Base-by-base conservation (phyloP, 2,113 vertebrate species). In the Monarcha castaneiventris region DNA sequence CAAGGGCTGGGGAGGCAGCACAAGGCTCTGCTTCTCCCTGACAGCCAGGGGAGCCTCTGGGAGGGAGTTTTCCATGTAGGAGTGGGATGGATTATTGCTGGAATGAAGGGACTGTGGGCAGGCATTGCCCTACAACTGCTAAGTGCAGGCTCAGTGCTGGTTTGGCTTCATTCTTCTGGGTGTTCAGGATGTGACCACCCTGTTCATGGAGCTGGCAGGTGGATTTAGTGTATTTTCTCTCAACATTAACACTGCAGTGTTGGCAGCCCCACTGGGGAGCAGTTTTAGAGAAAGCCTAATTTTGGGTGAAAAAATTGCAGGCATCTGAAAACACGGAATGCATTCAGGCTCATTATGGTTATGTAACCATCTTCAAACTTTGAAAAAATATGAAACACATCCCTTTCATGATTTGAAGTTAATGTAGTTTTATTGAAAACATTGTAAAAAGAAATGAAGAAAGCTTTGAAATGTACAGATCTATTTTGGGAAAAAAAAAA, bases 221-320 rank as follows among this genome's bases (percentile, higher is more conserved):
- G 52, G 35, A 59, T 67, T 90, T 72, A 55, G 69, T 41, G 52
- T 29, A 5, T 86, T 90, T 92, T 46, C 72, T 80, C 71, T 84
- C 52, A n/a, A 7, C 1, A 1, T 39, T 48, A 67, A 48, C 72
- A 11, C 51, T 18, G 6, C 77, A 33, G 20, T 79, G 49, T 33
- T 89, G 95, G 87, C 92, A 89, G 66, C 62, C 79, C 41, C 41
- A 56, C 71, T 33, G 62, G 91, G 78, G 67, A 93, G 71, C 8
- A 14, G 48, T 79, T 89, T 88, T 55, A 88, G 78, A 85, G 67
- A 69, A 85, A 85, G 54, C n/a, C 41, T 93, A 73, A 85, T 87
- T 82, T 82, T 90, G 71, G 66, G 94, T 91, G 94, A 73, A 90
- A 89, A 90, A 79, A 58, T 62, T 49, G 37, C 92, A 93, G 85